A percentile compares a stretch with the other conserved stretches of the same genome.
phyloP scores from a whole-genome alignment of 35 echinoderm and acorn worm species.

The Amphiura filiformis region DNA sequence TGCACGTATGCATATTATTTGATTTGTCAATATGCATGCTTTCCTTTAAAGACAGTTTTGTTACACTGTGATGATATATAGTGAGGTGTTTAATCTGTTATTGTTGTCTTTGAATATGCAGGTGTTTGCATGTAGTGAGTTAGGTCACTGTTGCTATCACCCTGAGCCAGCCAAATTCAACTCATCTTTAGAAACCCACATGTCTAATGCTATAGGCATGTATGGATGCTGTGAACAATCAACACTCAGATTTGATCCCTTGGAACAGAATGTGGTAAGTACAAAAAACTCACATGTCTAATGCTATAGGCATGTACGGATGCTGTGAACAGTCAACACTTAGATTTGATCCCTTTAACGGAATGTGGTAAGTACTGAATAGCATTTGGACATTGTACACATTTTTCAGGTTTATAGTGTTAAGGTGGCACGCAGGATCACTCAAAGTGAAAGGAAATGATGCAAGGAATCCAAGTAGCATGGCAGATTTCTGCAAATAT shows the following conservation, averaged over 20 bases:
- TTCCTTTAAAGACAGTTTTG: too few species aligned
- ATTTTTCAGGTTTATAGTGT: neutral
- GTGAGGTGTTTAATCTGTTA: too few species aligned
- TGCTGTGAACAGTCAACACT: slow-evolving; percentile 81
- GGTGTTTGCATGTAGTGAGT: slow-evolving; percentile 75
- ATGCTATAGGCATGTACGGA: slow-evolving; percentile 62
- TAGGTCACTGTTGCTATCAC: slow-evolving; percentile 68
- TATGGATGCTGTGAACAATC: slow-evolving; percentile 87
- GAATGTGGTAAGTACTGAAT: too few species aligned
- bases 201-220: slow-evolving; percentile 49
- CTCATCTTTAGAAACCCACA: slow-evolving; percentile 25
- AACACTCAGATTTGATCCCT: slow-evolving; percentile 70
- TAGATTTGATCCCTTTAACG: slow-evolving; percentile 78
- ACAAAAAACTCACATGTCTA: slow-evolving; percentile 21
- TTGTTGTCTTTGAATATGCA: too few species aligned
- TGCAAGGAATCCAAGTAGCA: too few species aligned
- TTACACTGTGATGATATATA: too few species aligned
- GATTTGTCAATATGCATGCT: too few species aligned
- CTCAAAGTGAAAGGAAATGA: too few species aligned
- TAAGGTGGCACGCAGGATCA: neutral
- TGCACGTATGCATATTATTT: too few species aligned
- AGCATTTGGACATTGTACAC: neutral
- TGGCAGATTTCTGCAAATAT: too few species aligned
- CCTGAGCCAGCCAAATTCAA: slow-evolving; percentile 73
- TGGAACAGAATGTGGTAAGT: slow-evolving; percentile 58